These are phyloP conservation scores for Polyploca ridens DNA, from an alignment of 2,888 invertebrate species.

Conservation along the genomic window DNA sequence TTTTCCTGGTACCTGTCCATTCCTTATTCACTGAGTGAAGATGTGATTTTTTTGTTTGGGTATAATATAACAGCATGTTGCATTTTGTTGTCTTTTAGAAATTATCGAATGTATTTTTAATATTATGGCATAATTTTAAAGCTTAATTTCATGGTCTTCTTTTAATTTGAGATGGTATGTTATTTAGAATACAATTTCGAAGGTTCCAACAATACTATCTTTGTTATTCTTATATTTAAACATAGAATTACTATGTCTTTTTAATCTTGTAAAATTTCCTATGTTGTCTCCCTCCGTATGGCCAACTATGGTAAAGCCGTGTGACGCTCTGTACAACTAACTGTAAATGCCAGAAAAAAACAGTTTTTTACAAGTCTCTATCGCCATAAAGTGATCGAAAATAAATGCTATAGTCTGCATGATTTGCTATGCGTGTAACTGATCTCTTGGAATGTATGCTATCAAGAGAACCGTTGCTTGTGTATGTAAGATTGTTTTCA, in stretches of 20 bases:
- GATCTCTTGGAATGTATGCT: constrained; percentile 19
- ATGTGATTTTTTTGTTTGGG: too few relatives aligned
- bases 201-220: too few relatives aligned
- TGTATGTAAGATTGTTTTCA: constrained; percentile 10
- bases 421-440: constrained; percentile 32
- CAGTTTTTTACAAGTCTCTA: constrained; percentile 4
- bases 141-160: too few relatives aligned
- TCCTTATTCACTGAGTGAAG: not conserved
- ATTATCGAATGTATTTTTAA: not conserved
- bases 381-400: constrained; percentile 1
- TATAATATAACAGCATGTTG: not conserved
- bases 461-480: not conserved
- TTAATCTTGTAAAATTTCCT: too few relatives aligned
- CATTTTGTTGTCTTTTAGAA: not conserved
- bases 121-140: not conserved
- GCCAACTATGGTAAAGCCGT: too few relatives aligned
- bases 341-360: not conserved
- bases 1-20: constrained; percentile 7
- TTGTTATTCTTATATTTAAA: too few relatives aligned
- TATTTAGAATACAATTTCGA: too few relatives aligned
- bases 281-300: too few relatives aligned
- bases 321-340: not conserved
- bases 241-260: too few relatives aligned
- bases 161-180: too few relatives aligned
- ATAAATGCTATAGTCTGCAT: constrained; percentile 23